Evolutionary conservation across 2,113 vertebrate species (phyloP), one percentile per base, ranked within the genome.

Genomic region (Bos javanicus): DNA sequence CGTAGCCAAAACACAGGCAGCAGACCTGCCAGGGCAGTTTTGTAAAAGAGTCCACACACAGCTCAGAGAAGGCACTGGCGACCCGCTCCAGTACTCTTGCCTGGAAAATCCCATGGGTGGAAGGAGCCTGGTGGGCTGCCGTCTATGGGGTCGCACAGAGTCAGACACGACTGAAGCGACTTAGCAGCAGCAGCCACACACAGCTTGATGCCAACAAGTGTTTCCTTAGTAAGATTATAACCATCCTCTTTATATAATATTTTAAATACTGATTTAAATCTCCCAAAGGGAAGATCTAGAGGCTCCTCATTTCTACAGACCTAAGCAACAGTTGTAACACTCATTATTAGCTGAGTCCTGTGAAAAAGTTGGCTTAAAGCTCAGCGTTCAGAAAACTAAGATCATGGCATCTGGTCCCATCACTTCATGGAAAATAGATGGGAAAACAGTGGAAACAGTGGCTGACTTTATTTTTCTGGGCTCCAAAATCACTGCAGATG

Each of bases 201-300:
- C 36, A 16, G 30, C 48, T 39, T 6, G 21, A 86, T 0, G 14
- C 52, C 33, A 2, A 25, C 25, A 13, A 1, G 6, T 2, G 50
- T 43, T 48, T 56, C 74, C 13, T 87, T 10, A 25, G 21, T 1
- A 54, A 48, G 15, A 14, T 14, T 57, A 15, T n/a, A 30, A 8
- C 21, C 19, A 19, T 19, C 25, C 14, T 43, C 52, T 67, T 89
- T 19, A 39, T 11, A 5, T 26, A 17, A n/a, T 43, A 52, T 33
- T 93, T 94, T n/a, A 81, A 88, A 39, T 62, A 26, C 14, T 15
- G 64, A 91, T 28, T 74, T 62, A 64, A 64, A 59, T 15, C 33
- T n/a, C 60, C 67, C 16, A 17, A 46, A 25, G 87, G 19, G 15
- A 39, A 11, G 17, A 19, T 59, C 64, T 15, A n/a, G 16, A 50